Base-by-base conservation (phyloP, 2,797 vertebrate genomes). In the Buceros bicornis region DNA sequence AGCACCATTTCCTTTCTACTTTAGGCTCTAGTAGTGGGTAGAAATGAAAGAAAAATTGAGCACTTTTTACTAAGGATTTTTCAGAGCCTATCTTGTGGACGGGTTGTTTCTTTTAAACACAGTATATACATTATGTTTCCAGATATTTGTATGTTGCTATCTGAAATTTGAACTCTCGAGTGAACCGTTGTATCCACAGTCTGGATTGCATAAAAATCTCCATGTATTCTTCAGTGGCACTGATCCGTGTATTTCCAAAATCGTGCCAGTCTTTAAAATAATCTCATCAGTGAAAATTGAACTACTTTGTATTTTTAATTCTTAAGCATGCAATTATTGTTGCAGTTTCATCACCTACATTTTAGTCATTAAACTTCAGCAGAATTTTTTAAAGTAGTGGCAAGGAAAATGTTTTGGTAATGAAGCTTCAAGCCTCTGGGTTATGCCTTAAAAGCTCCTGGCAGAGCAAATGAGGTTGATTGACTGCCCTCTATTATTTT, bases 361-460 rank as follows among this genome's bases (percentile, higher is more conserved):
- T 88, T 86, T n/a, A 79, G 58, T 89, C 42, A 64, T 78, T 90
- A 66, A 87, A 87, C 37, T 80, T 70, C 0, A 4, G 22, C 19
- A 89, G 64, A 45, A 28, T 37, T 88, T 81, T 89, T 91, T 76
- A 29, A 67, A 93, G 25, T 35, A 31, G 33, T 29, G 73, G 64
- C 1, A 4, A 45, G 62, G 79, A 78, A 80, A 89, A 71, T 61
- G 29, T 84, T 92, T 84, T 93, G 33, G 33, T 78, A 77, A 88
- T 87, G 79, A 91, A 89, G 37, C n/a, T 69, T 81, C 31, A 57
- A 4, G 37, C 53, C 40, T 79, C 40, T 94, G 53, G 28, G 51
- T 88, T 94, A 47, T 58, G 65, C 82, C 71, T 93, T 90, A 94
- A 93, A 95, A 82, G 89, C 78, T 81, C 69, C 87, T 91, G 13